phyloP scores from a whole-genome alignment of 2,888 invertebrate genomes.

The Drosophila subsilvestris region DNA sequence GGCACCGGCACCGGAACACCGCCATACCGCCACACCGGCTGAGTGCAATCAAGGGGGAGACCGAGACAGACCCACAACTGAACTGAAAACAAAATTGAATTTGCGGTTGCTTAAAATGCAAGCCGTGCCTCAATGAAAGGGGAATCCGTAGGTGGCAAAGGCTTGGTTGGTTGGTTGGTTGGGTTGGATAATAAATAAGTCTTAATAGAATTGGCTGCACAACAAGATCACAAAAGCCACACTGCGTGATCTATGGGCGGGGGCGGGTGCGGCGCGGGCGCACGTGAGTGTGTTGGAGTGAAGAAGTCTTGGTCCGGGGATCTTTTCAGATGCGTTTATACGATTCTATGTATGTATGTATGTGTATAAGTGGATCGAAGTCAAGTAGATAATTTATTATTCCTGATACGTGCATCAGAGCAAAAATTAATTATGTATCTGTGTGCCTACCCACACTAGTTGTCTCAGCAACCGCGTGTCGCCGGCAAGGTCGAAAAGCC shows the following conservation, averaged over 20 bases:
- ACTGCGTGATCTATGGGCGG: neutral
- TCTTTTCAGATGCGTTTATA: neutral
- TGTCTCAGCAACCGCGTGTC: neutral
- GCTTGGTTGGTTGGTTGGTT: neutral
- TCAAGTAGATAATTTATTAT: neutral
- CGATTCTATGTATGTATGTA: neutral
- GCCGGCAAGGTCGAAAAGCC: neutral
- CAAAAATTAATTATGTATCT: neutral
- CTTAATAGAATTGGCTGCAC: neutral
- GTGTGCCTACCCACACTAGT: no score
- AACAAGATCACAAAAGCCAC: constrained; percentile 20
- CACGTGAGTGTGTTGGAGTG: neutral
- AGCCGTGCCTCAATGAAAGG: neutral
- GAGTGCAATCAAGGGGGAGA: neutral
- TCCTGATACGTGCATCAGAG: neutral
- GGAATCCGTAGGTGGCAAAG: neutral
- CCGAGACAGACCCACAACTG: neutral
- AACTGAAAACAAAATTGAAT: constrained; percentile 10
- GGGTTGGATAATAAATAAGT: neutral
- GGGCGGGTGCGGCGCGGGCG: neutral
- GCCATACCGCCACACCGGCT: neutral
- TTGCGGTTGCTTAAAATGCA: constrained; percentile 40
- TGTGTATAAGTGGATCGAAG: neutral
- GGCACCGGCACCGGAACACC: neutral
- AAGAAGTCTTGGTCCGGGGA: neutral